Conservation (phyloP, 2,797 vertebrate genomes). For the Typhlichthys eigenmanni region DNA sequence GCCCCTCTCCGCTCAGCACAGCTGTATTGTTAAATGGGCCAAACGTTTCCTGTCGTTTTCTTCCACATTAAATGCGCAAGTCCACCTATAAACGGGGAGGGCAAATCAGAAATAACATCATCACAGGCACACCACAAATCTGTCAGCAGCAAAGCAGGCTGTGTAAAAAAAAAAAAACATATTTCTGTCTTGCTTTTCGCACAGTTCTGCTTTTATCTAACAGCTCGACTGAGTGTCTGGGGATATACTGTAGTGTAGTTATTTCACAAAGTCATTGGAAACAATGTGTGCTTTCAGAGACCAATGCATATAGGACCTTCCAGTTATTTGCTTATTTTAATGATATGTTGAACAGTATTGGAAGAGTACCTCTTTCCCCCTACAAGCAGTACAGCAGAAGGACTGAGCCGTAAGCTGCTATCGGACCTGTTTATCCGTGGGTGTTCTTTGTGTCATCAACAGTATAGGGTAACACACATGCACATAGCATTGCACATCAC, state of each 20-base stretch:
- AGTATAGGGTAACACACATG: slow-evolving; percentile 8
- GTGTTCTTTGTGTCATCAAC: neutral
- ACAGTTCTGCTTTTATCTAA: too few species aligned
- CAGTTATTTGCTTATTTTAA: too few species aligned
- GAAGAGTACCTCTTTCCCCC: neutral
- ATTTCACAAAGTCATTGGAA: too few species aligned
- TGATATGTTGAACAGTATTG: too few species aligned
- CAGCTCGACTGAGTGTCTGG: too few species aligned
- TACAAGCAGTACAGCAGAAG: neutral
- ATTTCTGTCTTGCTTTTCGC: too few species aligned
- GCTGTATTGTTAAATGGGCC: slow-evolving; percentile 66
- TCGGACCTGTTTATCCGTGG: slow-evolving; percentile 11
- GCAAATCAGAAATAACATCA: slow-evolving; percentile 48
- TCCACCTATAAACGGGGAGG: slow-evolving; percentile 51
- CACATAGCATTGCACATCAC: neutral
- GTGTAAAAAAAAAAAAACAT: slow-evolving; percentile 46
- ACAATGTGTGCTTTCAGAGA: too few species aligned
- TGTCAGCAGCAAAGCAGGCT: slow-evolving; percentile 44
- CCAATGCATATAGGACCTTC: too few species aligned
- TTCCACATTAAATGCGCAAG: slow-evolving; percentile 60
- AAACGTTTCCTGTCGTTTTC: slow-evolving; percentile 75
- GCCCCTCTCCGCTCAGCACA: neutral
- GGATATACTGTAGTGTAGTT: too few species aligned
- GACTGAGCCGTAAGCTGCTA: slow-evolving; percentile 5
- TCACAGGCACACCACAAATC: slow-evolving; percentile 19